Conservation (phyloP, 2,888 invertebrate genomes). For the Harmothoe impar region DNA sequence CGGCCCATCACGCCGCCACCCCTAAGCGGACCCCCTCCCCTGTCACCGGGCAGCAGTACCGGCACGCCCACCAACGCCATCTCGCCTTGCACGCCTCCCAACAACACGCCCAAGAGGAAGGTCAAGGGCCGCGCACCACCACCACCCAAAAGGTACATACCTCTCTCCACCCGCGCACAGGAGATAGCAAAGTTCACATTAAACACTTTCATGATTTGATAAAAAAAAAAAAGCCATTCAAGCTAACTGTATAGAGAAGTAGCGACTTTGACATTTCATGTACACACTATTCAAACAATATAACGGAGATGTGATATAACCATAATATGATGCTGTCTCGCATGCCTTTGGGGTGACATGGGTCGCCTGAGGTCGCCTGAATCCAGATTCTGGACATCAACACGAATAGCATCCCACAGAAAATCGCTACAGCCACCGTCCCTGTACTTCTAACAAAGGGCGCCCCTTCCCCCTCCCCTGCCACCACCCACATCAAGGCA, state of each 20-base stretch:
- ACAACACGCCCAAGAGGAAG: slow-evolving; percentile 36
- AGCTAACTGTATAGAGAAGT: too few species aligned
- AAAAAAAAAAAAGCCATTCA: too few species aligned
- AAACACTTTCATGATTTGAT: too few species aligned
- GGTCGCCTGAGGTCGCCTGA: too few species aligned
- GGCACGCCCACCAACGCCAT: slow-evolving; percentile 14
- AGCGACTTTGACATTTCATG: too few species aligned
- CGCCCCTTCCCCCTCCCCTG: neutral
- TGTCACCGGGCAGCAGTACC: slow-evolving; percentile 50
- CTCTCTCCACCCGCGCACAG: neutral
- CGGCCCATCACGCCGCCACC: slow-evolving; percentile 60
- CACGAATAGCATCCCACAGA: slow-evolving; percentile 9
- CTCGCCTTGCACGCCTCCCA: slow-evolving; percentile 22
- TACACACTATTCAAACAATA: too few species aligned
- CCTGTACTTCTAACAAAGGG: slow-evolving; percentile 5
- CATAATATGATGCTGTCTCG: too few species aligned
- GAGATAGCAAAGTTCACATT: too few species aligned
- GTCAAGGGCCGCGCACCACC: slow-evolving; percentile 37
- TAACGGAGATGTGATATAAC: too few species aligned
- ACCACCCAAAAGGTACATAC: slow-evolving; percentile 4
- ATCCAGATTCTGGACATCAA: neutral
- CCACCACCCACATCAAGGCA: neutral
- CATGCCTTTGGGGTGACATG: too few species aligned
- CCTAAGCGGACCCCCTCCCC: slow-evolving; percentile 32
- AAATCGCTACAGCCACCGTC: neutral